Evolutionary conservation across 2,888 invertebrate genomes (phyloP).

Genomic region (Nemoura dubitans): DNA sequence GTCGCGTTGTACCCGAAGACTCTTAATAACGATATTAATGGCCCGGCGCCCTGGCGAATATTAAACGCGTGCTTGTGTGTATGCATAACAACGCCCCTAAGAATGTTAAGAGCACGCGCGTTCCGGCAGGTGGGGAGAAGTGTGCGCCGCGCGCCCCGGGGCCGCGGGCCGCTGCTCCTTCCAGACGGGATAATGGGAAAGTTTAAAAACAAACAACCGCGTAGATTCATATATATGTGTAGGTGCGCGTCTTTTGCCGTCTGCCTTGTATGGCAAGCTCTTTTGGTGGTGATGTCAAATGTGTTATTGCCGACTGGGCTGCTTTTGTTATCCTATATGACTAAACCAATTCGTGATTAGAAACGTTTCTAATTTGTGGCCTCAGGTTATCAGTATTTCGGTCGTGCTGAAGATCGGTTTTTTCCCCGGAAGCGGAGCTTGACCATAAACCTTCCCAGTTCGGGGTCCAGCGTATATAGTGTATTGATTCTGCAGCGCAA

Average conservation of each 20-base stretch:
- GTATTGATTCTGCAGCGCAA: neutral
- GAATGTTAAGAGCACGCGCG: conserved; percentile 20
- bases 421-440: neutral
- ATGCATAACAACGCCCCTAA: conserved; percentile 8
- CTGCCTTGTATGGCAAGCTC: too few relatives aligned
- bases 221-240: neutral
- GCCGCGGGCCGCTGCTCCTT: too few relatives aligned
- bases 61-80: neutral
- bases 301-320: too few relatives aligned
- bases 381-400: neutral
- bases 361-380: neutral
- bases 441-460: neutral
- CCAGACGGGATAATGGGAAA: neutral
- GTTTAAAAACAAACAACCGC: neutral
- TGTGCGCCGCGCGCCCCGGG: neutral
- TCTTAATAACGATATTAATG: conserved; percentile 30
- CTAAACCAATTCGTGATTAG: neutral
- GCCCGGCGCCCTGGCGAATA: neutral
- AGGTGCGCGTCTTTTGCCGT: neutral
- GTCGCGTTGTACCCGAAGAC: neutral
- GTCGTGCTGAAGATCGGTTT: neutral
- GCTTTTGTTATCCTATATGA: neutral
- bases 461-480: neutral
- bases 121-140: neutral
- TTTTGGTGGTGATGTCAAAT: too few relatives aligned